phyloP scores from a whole-genome alignment of 2,113 vertebrate species.

The Neofelis nebulosa region DNA sequence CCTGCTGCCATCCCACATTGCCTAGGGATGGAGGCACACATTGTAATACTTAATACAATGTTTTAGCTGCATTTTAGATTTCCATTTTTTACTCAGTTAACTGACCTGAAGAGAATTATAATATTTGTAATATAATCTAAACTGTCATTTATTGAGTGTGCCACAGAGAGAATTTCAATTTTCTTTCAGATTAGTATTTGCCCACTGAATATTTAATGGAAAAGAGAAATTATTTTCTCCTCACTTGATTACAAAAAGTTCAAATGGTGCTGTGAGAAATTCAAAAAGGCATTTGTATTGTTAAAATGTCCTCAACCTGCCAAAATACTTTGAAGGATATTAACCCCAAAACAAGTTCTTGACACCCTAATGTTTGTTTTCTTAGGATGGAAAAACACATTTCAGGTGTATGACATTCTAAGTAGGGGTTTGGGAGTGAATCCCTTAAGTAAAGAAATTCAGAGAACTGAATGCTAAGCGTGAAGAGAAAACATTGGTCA shows the following conservation, averaged over 20 bases:
- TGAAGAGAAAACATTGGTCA: background rate
- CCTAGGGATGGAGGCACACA: background rate
- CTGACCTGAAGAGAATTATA: slow-evolving; percentile 49
- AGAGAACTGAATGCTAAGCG: background rate
- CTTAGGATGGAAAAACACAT: background rate
- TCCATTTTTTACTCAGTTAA: slow-evolving; percentile 53
- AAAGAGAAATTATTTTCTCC: slow-evolving; percentile 67
- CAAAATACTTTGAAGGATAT: slow-evolving; percentile 28
- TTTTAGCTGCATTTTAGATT: slow-evolving; percentile 56
- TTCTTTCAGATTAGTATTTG: slow-evolving; percentile 69
- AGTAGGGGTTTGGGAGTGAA: background rate
- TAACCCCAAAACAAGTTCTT: slow-evolving; percentile 46
- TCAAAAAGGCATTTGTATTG: slow-evolving; percentile 49
- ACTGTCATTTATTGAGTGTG: slow-evolving; percentile 48
- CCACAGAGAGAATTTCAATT: slow-evolving; percentile 70
- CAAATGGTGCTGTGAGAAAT: slow-evolving; percentile 45
- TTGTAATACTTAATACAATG: background rate
- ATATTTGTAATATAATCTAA: slow-evolving; percentile 66
- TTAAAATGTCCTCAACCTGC: background rate
- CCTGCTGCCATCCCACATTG: no score
- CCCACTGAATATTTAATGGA: slow-evolving; percentile 64
- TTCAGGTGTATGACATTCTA: background rate
- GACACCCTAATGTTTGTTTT: background rate
- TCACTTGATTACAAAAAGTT: slow-evolving; percentile 62
- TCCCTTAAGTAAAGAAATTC: background rate